Evolutionary conservation across 92 coral and sea anemone genomes (phyloP).

Genomic region (Anthopleura xanthogrammica): DNA sequence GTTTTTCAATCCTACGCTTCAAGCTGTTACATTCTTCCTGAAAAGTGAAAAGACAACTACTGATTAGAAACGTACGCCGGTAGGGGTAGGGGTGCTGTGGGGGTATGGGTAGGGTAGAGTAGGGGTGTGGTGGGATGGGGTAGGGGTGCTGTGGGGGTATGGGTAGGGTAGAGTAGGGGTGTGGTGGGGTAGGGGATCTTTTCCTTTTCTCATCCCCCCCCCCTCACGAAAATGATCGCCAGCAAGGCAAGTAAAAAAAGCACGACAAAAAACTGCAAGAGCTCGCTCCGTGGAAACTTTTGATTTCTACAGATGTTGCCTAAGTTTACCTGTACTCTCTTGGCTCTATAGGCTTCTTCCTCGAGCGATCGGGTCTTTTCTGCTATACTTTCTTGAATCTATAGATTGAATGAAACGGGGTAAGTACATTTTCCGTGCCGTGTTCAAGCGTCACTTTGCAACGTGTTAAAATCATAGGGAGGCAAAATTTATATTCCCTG

Average conservation of each 20-base stretch:
- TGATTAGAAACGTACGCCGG: background rate
- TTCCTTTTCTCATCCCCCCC: background rate
- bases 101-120: too few species aligned
- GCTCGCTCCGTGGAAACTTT: background rate
- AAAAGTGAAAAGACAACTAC: background rate
- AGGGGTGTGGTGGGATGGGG: too few species aligned
- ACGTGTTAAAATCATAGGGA: too few species aligned
- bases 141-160: too few species aligned
- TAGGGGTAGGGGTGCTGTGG: too few species aligned
- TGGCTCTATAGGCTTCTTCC: conserved; percentile 88
- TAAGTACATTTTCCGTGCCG: background rate
- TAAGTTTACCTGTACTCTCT: conserved; percentile 83
- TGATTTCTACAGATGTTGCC: background rate
- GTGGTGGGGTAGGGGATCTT: too few species aligned
- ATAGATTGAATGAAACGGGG: background rate
- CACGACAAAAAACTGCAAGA: background rate
- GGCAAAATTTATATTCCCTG: too few species aligned
- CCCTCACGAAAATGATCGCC: background rate
- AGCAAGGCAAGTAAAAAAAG: background rate
- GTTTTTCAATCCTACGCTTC: conserved; percentile 88
- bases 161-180: too few species aligned
- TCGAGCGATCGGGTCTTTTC: conserved; percentile 87
- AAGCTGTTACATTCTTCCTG: conserved; percentile 89
- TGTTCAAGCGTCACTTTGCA: background rate
- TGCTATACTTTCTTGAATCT: conserved; percentile 83